Evolutionary conservation across 2,797 vertebrate species (phyloP), one percentile per base, ranked within the genome.

Genomic region (Schizothorax lantsangensis): DNA sequence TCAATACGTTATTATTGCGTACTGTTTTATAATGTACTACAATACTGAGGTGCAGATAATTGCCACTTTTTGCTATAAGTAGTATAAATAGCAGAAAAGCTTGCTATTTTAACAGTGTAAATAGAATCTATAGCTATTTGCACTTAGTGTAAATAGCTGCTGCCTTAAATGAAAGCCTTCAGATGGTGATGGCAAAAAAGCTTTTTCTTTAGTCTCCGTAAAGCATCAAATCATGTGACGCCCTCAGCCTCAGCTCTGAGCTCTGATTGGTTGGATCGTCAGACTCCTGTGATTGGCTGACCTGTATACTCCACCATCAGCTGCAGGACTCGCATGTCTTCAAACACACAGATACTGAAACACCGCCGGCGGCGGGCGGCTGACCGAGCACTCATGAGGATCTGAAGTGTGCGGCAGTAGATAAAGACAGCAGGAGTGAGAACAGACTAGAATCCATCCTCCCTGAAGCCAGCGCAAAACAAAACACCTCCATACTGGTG

Each of bases 211-310:
- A 62, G 21, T 23, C 23, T 30, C 9, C 15, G 10, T 21, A 47
- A 30, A 19, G 47, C 84, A 47, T n/a, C 40, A 43, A 52, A 52
- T 21, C 40, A 2, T 57, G 21, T 64, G 47, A 79, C 12, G 43
- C 71, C 38, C 83, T 89, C 79, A 47, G 26, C 15, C 5, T 8
- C 3, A 81, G 72, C 72, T 36, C 30, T 79, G 62, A 83, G 30
- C 21, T 43, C 30, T 69, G 78, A 89, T 69, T 85, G 73, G 86
- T 72, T 87, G 66, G 77, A 72, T 79, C 47, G 33, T 80, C 75
- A 84, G 75, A n/a, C 62, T 45, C 77, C 73, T 66, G 68, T 69
- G 84, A 68, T 69, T 68, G 64, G 9, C 38, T 85, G 87, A 82
- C 69, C 57, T n/a, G 33, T 79, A 23, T 26, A 43, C 45, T 80